These are phyloP conservation scores for Forbesichthys papilliferus DNA, from an alignment of 2,113 vertebrate genomes.

Conservation along the genomic window DNA sequence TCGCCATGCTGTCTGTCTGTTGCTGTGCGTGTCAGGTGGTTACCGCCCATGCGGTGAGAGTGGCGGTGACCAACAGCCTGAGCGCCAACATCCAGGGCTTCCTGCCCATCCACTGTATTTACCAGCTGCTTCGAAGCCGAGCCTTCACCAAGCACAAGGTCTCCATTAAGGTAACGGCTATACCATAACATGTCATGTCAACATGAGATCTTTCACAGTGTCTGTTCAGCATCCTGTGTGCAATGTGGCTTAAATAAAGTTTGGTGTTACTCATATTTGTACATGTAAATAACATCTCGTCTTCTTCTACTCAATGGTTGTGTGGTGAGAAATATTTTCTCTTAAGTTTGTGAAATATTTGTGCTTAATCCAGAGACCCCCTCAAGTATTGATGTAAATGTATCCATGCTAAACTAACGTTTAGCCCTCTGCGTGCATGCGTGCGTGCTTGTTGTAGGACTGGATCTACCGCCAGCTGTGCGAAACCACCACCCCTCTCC, in stretches of 20 bases:
- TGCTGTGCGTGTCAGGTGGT: slow-evolving; percentile 82
- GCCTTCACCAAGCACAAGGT: slow-evolving; percentile 99
- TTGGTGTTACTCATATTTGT: not conserved
- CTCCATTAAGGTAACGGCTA: slow-evolving; percentile 89
- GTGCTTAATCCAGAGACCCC: too few species aligned
- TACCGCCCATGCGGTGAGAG: slow-evolving; percentile 94
- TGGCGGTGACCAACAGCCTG: slow-evolving; percentile 92
- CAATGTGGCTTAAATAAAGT: too few species aligned
- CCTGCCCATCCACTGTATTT: slow-evolving; percentile 97
- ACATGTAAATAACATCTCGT: not conserved
- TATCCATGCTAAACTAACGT: too few species aligned
- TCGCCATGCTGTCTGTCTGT: slow-evolving; percentile 4
- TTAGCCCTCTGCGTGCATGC: not conserved
- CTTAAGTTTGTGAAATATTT: not conserved
- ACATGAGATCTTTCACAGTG: too few species aligned
- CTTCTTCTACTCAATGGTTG: not conserved
- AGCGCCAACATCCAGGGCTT: slow-evolving; percentile 97
- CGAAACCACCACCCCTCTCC: slow-evolving; percentile 91
- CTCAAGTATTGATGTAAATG: too few species aligned
- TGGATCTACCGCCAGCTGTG: slow-evolving; percentile 98
- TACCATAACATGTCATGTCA: too few species aligned
- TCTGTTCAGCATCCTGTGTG: too few species aligned
- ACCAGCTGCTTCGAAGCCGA: slow-evolving; percentile 93
- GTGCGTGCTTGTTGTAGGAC: slow-evolving; percentile 74
- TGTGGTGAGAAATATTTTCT: not conserved